phyloP scores from a whole-genome alignment of 2,888 invertebrate genomes.

The Lamellibrachia satsuma region DNA sequence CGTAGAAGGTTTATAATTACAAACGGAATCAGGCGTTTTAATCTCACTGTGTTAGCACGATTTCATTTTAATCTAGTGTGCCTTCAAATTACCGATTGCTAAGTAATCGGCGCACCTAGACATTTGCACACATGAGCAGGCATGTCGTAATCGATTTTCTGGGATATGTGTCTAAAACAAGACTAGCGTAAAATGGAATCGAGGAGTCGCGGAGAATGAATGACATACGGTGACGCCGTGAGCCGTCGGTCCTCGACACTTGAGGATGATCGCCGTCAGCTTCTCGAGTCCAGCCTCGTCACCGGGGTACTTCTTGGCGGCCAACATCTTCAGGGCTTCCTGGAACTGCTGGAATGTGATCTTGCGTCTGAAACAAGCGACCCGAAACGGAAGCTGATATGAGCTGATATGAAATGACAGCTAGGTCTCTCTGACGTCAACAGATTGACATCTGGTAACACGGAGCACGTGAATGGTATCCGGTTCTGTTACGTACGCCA shows the following conservation, averaged over 20 bases:
- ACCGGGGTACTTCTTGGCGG: slow-evolving; percentile 44
- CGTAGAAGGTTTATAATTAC: no score
- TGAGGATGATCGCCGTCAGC: slow-evolving; percentile 37
- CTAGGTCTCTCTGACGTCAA: neutral
- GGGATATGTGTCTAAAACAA: no score
- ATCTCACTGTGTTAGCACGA: no score
- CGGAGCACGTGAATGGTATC: neutral
- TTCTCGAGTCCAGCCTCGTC: slow-evolving; percentile 38
- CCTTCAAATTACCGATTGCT: no score
- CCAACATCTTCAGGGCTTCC: slow-evolving; percentile 42
- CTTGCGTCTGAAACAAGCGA: slow-evolving; percentile 38
- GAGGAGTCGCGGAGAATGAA: neutral
- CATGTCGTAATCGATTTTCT: no score
- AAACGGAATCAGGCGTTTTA: no score
- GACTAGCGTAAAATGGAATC: no score
- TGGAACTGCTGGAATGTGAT: slow-evolving; percentile 43
- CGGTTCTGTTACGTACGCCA: neutral
- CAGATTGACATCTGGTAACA: neutral
- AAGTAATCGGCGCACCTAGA: no score
- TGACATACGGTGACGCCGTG: slow-evolving; percentile 34
- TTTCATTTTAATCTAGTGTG: no score
- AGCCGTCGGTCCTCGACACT: slow-evolving; percentile 38
- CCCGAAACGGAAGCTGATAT: neutral
- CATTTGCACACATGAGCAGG: no score
- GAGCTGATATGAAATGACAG: no score